Percentiles rank a stretch among this genome's conserved stretches.
These are phyloP conservation scores for Hafferia zeledoni DNA, from an alignment of 2,797 vertebrate species.

Conservation along the genomic window DNA sequence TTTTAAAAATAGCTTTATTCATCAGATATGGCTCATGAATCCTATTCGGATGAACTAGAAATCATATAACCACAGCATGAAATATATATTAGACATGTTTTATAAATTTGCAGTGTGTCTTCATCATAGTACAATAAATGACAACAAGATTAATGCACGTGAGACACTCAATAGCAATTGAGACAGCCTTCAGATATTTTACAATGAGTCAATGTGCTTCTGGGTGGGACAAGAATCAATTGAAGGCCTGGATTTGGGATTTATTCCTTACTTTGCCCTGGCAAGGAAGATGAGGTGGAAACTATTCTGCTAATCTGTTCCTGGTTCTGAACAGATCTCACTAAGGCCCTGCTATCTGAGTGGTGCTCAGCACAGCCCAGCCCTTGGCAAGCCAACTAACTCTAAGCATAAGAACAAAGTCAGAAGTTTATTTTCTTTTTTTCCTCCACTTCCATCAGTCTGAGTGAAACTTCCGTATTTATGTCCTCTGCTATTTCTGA, in stretches of 20 bases:
- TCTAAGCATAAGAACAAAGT: background rate
- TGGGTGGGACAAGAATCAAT: background rate
- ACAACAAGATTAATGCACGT: background rate
- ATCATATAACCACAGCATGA: background rate
- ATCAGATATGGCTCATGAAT: background rate
- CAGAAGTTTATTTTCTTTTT: fast-evolving
- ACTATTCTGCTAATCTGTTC: background rate
- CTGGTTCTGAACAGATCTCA: background rate
- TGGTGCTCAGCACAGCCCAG: background rate
- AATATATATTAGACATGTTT: background rate
- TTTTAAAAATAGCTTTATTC: background rate
- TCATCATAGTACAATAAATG: background rate
- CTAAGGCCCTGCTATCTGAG: background rate
- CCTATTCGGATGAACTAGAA: background rate
- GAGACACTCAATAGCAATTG: background rate
- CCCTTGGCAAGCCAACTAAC: background rate
- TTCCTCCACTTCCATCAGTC: background rate
- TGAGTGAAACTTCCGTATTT: background rate
- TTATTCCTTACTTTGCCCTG: background rate
- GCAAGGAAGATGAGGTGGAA: background rate
- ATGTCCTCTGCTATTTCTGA: background rate
- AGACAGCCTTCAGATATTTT: background rate
- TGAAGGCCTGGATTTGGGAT: background rate
- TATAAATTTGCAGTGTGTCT: background rate
- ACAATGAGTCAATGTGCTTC: fast-evolving